These are phyloP conservation scores for Amiota minor DNA, from an alignment of 2,888 invertebrate genomes.

Conservation along the genomic window DNA sequence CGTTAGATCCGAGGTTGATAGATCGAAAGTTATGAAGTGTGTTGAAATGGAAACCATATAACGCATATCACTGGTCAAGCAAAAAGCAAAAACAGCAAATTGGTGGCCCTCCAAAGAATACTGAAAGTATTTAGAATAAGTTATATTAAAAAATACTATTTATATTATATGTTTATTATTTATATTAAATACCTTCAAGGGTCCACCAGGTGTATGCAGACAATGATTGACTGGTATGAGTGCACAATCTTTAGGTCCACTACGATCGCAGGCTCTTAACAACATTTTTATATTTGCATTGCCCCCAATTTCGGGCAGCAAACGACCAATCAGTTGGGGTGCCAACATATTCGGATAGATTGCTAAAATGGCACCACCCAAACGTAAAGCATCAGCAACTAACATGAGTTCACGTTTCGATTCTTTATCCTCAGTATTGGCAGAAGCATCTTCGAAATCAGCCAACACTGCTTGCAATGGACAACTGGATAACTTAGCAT, in stretches of 20 bases:
- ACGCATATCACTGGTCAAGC: conserved; percentile 89
- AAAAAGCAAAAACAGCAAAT: conserved; percentile 95
- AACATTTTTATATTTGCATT: conserved; percentile 89
- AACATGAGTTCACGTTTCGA: conserved; percentile 85
- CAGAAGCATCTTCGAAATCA: conserved; percentile 95
- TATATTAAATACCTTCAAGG: conserved; percentile 83
- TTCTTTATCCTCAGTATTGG: conserved; percentile 86
- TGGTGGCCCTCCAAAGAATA: conserved; percentile 98
- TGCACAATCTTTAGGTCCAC: conserved; percentile 91
- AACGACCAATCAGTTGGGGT: conserved; percentile 91
- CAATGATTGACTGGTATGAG: conserved; percentile 95
- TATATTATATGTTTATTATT: not conserved
- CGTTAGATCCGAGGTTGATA: conserved; percentile 95
- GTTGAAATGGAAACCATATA: conserved; percentile 98
- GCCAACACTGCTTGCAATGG: conserved; percentile 94
- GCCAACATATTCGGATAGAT: conserved; percentile 96
- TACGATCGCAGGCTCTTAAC: conserved; percentile 90
- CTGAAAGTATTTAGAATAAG: conserved; percentile 73
- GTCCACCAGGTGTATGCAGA: conserved; percentile 98
- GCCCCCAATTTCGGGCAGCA: conserved; percentile 91
- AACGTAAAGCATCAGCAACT: conserved; percentile 92
- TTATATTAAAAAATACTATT: conserved; percentile 34
- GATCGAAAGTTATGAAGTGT: conserved; percentile 96
- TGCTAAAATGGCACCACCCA: conserved; percentile 94
- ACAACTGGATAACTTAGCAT: conserved; percentile 95